Evolutionary conservation across 1,140 invertebrate species (phyloP).

Genomic region (Drosophila azteca): DNA sequence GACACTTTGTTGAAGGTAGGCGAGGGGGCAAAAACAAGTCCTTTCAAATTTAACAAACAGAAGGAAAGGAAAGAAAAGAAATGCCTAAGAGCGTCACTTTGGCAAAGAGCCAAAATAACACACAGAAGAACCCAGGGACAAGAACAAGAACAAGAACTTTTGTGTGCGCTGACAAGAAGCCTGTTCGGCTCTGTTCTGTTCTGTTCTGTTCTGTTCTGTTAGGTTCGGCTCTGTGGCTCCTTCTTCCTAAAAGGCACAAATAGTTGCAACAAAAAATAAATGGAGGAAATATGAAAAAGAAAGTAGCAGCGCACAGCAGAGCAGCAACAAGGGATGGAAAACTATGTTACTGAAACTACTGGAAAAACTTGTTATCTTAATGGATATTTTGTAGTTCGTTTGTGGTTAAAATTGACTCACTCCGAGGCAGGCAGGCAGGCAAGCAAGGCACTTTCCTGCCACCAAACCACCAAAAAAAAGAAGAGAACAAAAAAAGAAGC

Average conservation of each 20-base stretch:
- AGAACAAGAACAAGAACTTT: slow-evolving; percentile 54
- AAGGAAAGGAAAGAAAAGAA: slow-evolving; percentile 31
- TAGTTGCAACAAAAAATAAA: slow-evolving; percentile 8
- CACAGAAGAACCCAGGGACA: slow-evolving; percentile 37
- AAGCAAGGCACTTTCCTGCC: slow-evolving; percentile 10
- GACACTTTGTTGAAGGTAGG: slow-evolving; percentile 3
- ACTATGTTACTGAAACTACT: slow-evolving; percentile 75
- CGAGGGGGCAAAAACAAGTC: slow-evolving; percentile 40
- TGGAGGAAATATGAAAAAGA: slow-evolving; percentile 30
- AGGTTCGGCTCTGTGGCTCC: background rate
- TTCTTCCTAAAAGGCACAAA: slow-evolving; percentile 60
- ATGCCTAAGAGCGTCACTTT: slow-evolving; percentile 81
- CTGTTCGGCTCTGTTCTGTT: slow-evolving; percentile 8
- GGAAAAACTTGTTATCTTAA: slow-evolving; percentile 81
- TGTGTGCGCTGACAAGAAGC: slow-evolving; percentile 53
- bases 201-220: slow-evolving; percentile 3
- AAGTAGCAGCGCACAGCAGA: background rate
- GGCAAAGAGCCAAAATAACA: slow-evolving; percentile 62
- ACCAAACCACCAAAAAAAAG: background rate
- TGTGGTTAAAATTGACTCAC: slow-evolving; percentile 78
- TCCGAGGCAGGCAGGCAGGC: slow-evolving; percentile 29
- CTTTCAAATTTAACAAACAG: slow-evolving; percentile 68
- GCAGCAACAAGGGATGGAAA: slow-evolving; percentile 15
- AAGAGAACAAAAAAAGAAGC: background rate
- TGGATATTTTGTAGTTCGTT: slow-evolving; percentile 82